Evolutionary conservation across 92 coral and sea anemone genomes (phyloP).

Genomic region (Zoanthus solanderi): DNA sequence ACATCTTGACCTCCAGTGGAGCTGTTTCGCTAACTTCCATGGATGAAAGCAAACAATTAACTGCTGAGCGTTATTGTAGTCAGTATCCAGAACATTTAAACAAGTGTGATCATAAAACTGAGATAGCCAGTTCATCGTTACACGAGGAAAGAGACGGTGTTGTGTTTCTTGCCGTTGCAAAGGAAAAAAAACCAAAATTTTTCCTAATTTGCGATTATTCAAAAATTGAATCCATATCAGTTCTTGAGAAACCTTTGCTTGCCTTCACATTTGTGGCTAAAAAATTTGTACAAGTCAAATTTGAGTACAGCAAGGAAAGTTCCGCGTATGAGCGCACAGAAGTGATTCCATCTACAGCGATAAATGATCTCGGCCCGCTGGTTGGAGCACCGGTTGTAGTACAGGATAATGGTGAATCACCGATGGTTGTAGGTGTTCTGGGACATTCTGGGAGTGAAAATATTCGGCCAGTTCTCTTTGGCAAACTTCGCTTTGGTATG

Average conservation of each 20-base stretch:
- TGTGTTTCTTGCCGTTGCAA: slow-evolving; percentile 1
- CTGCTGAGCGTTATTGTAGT: slow-evolving; percentile 34
- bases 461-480: slow-evolving; percentile 27
- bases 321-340: slow-evolving; percentile 2
- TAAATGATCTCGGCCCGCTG: background rate
- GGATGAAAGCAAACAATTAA: background rate
- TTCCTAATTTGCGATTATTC: background rate
- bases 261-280: slow-evolving; percentile 17
- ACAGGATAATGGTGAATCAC: background rate
- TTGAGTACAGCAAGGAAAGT: slow-evolving; percentile 15
- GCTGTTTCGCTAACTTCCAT: slow-evolving; percentile 12
- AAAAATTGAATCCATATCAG: background rate
- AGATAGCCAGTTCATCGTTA: background rate
- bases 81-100: slow-evolving; percentile 7
- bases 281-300: slow-evolving; percentile 23
- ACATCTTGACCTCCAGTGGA: slow-evolving; percentile 5
- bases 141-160: slow-evolving; percentile 13
- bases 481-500: slow-evolving; percentile 26
- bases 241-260: background rate
- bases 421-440: slow-evolving; percentile 17
- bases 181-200: background rate
- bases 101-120: background rate
- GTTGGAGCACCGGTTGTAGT: slow-evolving; percentile 33
- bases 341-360: background rate
- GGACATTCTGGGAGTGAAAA: background rate